phyloP scores from a whole-genome alignment of 2,797 vertebrate species.

The Cryptoprocta ferox region DNA sequence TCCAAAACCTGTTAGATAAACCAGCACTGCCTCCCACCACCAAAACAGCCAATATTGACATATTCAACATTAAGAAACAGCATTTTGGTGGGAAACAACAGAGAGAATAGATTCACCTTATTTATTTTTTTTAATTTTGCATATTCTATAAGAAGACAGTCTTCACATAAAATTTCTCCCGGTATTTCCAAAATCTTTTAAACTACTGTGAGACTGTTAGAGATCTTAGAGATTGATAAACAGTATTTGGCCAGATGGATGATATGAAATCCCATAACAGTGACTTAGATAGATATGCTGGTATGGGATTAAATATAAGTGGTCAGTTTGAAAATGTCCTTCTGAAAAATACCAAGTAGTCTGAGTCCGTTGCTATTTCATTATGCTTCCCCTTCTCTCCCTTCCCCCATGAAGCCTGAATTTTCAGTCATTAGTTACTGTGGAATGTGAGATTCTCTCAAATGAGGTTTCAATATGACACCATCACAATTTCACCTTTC shows the following conservation, averaged over 20 bases:
- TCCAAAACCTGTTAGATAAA: neutral
- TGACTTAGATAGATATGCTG: neutral
- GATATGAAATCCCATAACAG: neutral
- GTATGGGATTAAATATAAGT: neutral
- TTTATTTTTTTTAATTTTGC: neutral
- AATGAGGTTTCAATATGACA: slow-evolving; percentile 62
- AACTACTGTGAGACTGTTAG: neutral
- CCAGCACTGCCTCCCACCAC: neutral
- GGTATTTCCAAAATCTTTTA: slow-evolving; percentile 17
- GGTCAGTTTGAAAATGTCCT: neutral
- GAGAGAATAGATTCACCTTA: neutral
- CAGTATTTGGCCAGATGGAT: neutral
- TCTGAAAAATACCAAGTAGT: neutral
- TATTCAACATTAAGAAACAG: neutral
- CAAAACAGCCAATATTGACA: neutral
- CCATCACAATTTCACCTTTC: slow-evolving; percentile 24
- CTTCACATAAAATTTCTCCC: neutral
- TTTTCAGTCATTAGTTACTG: slow-evolving; percentile 43
- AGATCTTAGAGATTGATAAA: neutral
- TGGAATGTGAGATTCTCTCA: slow-evolving; percentile 58
- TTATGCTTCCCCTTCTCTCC: neutral
- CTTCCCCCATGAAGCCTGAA: slow-evolving; percentile 17
- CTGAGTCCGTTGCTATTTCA: neutral
- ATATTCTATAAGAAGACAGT: neutral
- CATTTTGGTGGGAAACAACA: neutral